Evolutionary conservation across 2,888 invertebrate species (phyloP), one percentile per base, ranked within the genome.

Genomic region (Polydesmus complanatus): DNA sequence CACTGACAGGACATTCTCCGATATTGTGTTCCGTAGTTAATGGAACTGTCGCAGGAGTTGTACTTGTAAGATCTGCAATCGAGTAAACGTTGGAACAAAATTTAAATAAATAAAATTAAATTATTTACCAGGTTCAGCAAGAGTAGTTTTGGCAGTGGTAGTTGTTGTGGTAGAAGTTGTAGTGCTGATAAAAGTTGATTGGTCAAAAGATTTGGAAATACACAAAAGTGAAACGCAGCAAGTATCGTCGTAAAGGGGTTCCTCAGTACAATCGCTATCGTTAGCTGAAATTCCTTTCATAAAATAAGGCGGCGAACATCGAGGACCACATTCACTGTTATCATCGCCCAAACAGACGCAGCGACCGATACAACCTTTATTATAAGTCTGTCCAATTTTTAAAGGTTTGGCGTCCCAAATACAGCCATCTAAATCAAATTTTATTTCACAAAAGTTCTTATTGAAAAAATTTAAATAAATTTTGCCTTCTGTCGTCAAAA

Each of bases 361-460:
- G 11, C 60, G 59, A 56, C 63, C 56, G 27, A 66, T 65, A 53
- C 68, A 68, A 11, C 56, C 62, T 21, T 62, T n/a, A 21, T 47
- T 59, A 63, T 65, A 68, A 27, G 59, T 62, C 26, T 57, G 63
- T 3, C 64, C 64, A 8, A 67, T 63, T 26, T 63, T 50, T 60
- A 65, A 63, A 2, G 67, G 66, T n/a, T 58, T 50, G 57, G 68
- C 68, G 11, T 65, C 63, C 58, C 65, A 61, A 19, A 68, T 56
- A 60, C 71, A 71, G 11, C 71, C 71, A 62, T 68, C 70, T 70
- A 63, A 2, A 55, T 50, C 22, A 61, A n/a, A n/a, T n/a, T n/a
- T n/a, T n/a, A n/a, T n/a, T n/a, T n/a, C n/a, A n/a, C n/a, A n/a
- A 37, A 37, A 37, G 37, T 37, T 5, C 8, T 37, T 5, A 37